A percentile compares a stretch with the other conserved stretches of the same genome.
Evolutionary conservation across 2,888 invertebrate genomes (phyloP).

Genomic region (Pardosa pseudoannulata): DNA sequence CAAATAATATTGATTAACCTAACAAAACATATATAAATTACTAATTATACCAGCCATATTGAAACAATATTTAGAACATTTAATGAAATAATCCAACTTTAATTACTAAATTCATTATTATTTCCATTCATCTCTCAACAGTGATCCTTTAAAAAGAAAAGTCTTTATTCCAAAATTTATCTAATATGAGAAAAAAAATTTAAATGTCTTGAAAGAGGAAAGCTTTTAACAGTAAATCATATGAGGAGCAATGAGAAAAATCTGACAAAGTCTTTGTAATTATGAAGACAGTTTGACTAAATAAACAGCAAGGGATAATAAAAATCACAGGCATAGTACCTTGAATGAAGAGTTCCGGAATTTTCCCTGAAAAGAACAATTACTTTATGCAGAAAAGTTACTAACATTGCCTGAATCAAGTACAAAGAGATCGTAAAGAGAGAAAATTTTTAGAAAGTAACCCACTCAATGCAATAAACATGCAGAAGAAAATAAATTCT

Average conservation of each 20-base stretch:
- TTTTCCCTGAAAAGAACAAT: slow-evolving; percentile 72
- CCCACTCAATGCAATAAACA: slow-evolving; percentile 71
- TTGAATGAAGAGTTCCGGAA: slow-evolving; percentile 72
- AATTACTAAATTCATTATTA: too few relatives aligned
- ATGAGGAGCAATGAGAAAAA: slow-evolving; percentile 5
- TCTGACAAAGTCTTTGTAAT: slow-evolving; percentile 36
- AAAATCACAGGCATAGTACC: slow-evolving; percentile 71
- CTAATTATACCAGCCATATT: too few relatives aligned
- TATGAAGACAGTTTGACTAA: slow-evolving; percentile 72
- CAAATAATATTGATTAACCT: too few relatives aligned
- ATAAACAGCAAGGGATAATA: slow-evolving; percentile 66
- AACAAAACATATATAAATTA: too few relatives aligned
- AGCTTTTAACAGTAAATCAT: slow-evolving; percentile 43
- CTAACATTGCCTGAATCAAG: slow-evolving; percentile 67
- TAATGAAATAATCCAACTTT: too few relatives aligned
- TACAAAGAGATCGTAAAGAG: slow-evolving; percentile 61
- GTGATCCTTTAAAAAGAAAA: too few relatives aligned
- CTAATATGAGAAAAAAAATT: too few relatives aligned
- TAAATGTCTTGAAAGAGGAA: too few relatives aligned
- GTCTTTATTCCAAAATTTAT: too few relatives aligned
- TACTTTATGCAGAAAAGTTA: slow-evolving; percentile 70
- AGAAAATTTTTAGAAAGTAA: slow-evolving; percentile 64
- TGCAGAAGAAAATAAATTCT: slow-evolving; percentile 50
- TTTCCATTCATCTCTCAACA: too few relatives aligned
- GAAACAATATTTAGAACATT: too few relatives aligned